A percentile compares a stretch with the other conserved stretches of the same genome.
phyloP scores from a whole-genome alignment of 2,888 invertebrate genomes.

The Leptodirus hochenwartii region DNA sequence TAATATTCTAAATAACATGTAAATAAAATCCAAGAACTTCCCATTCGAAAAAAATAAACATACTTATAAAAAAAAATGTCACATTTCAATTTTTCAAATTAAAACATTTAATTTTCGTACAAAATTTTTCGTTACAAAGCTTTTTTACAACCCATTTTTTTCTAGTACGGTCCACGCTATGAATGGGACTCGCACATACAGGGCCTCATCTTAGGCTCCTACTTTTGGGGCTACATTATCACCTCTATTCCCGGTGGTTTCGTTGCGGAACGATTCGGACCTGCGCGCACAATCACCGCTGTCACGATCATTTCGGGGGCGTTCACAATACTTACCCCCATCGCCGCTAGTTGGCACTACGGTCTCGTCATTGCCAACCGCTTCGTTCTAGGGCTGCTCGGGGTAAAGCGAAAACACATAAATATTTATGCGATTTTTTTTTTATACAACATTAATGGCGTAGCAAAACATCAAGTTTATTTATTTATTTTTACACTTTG shows the following conservation, averaged over 20 bases:
- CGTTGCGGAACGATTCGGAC: conserved; percentile 44
- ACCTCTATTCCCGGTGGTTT: conserved; percentile 47
- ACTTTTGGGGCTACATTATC: conserved; percentile 50
- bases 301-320: conserved; percentile 32
- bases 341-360: conserved; percentile 37
- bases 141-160: conserved; percentile 10
- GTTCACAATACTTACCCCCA: conserved; percentile 39
- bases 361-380: conserved; percentile 35
- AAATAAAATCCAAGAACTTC: too few species aligned
- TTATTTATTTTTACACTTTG: too few species aligned
- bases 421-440: too few species aligned
- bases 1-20: too few species aligned
- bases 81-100: too few species aligned
- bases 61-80: too few species aligned
- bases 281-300: conserved; percentile 37
- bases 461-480: too few species aligned
- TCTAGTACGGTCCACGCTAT: conserved; percentile 31
- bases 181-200: conserved; percentile 42
- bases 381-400: conserved; percentile 41
- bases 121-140: too few species aligned
- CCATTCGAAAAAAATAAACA: too few species aligned
- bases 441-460: too few species aligned
- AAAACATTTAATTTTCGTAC: too few species aligned
- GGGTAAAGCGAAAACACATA: conserved; percentile 30
- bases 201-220: conserved; percentile 43